Evolutionary conservation across 1,140 invertebrate genomes (phyloP).

Genomic region (Drosophila leontia): DNA sequence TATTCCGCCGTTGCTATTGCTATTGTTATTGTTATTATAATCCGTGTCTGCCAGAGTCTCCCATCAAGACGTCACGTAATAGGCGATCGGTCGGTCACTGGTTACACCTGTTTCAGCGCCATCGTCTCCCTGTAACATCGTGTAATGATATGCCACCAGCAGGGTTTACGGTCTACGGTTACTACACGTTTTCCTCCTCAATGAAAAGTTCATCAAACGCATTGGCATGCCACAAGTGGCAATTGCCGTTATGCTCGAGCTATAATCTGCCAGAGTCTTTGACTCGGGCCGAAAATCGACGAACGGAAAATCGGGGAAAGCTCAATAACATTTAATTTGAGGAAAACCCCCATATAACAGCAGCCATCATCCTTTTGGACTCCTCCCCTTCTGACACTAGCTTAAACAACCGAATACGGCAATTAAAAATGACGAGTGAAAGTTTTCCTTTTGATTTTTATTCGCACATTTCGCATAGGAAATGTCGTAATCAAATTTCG

Average conservation of each 20-base stretch:
- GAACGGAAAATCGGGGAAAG: conserved; percentile 30
- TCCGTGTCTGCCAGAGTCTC: conserved; percentile 44
- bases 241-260: conserved; percentile 27
- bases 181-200: conserved; percentile 55
- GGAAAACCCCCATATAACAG: conserved; percentile 26
- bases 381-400: conserved; percentile 23
- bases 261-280: conserved; percentile 30
- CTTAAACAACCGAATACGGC: conserved; percentile 27
- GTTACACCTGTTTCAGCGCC: conserved; percentile 76
- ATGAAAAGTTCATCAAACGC: conserved; percentile 76
- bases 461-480: conserved; percentile 44
- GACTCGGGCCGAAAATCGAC: conserved; percentile 20
- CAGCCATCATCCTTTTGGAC: conserved; percentile 40
- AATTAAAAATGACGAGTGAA: conserved; percentile 74
- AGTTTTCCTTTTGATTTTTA: conserved; percentile 60
- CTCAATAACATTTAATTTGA: conserved; percentile 54
- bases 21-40: conserved; percentile 59
- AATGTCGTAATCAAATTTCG: conserved; percentile 64
- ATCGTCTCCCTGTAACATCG: conserved; percentile 31
- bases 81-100: conserved; percentile 65
- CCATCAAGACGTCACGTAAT: conserved; percentile 74
- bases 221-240: conserved; percentile 54
- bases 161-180: conserved; percentile 34
- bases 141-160: conserved; percentile 79
- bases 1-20: conserved; percentile 3